phyloP scores from a whole-genome alignment of 2,888 invertebrate species.

The Trissolcus japonicus region DNA sequence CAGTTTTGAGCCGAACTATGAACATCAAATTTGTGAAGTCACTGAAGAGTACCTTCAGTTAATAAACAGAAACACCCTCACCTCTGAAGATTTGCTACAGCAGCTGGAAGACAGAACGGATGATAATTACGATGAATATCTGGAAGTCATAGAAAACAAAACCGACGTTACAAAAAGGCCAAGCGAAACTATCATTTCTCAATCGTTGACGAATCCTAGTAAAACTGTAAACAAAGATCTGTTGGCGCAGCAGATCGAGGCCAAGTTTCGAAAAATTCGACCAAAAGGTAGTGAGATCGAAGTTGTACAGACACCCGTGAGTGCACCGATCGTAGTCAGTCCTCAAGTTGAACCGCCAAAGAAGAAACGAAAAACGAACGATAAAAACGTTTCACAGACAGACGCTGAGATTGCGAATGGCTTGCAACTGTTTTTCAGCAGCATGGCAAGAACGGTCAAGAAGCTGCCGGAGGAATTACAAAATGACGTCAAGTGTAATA shows the following conservation, averaged over 20 bases:
- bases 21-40: constrained; percentile 68
- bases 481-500: constrained; percentile 71
- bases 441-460: constrained; percentile 70
- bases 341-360: constrained; percentile 28
- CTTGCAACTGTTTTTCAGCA: constrained; percentile 70
- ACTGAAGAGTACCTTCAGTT: constrained; percentile 71
- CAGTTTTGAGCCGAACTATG: constrained; percentile 71
- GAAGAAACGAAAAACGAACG: constrained; percentile 46
- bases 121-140: constrained; percentile 72
- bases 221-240: constrained; percentile 30
- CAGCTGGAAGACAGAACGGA: constrained; percentile 71
- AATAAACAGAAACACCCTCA: constrained; percentile 67
- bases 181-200: neutral
- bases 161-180: neutral
- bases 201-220: neutral
- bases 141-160: constrained; percentile 65
- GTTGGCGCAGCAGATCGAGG: constrained; percentile 66
- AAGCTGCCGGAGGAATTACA: constrained; percentile 69
- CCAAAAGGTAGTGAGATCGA: constrained; percentile 59
- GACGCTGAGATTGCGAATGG: constrained; percentile 52
- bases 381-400: neutral
- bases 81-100: constrained; percentile 68
- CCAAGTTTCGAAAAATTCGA: constrained; percentile 70
- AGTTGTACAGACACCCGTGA: constrained; percentile 20
- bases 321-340: constrained; percentile 53